These are phyloP conservation scores for Hyperopisus bebe DNA, from an alignment of 2,113 vertebrate genomes.

Conservation along the genomic window DNA sequence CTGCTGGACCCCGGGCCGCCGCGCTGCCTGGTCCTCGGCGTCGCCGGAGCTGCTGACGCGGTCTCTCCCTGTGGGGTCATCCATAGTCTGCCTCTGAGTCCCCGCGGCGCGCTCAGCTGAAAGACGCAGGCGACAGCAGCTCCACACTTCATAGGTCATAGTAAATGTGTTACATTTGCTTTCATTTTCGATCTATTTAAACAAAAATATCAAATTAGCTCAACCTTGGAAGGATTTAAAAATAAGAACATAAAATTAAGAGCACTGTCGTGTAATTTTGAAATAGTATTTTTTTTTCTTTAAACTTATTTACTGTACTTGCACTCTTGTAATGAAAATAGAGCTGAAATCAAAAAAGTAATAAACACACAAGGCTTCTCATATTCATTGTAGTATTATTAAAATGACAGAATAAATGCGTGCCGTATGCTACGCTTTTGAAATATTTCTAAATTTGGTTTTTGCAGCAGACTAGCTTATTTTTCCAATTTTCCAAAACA, in stretches of 20 bases:
- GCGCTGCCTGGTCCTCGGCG: slow-evolving; percentile 8
- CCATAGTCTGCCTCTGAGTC: background rate
- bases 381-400: background rate
- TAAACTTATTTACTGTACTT: background rate
- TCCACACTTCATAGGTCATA: background rate
- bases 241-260: background rate
- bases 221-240: background rate
- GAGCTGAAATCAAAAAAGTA: background rate
- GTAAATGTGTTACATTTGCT: background rate
- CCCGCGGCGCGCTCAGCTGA: background rate
- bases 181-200: background rate
- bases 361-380: background rate
- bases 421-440: background rate
- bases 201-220: background rate
- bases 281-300: background rate
- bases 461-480: background rate
- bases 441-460: background rate
- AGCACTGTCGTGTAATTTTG: background rate
- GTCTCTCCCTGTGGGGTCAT: background rate
- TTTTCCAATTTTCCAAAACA: background rate
- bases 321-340: background rate
- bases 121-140: background rate
- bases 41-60: background rate
- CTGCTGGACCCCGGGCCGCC: slow-evolving; percentile 36
- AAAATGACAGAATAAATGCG: background rate